A percentile compares a stretch with the other conserved stretches of the same genome.
phyloP scores from a whole-genome alignment of 2,113 vertebrate genomes.

The Puffinus mauretanicus region DNA sequence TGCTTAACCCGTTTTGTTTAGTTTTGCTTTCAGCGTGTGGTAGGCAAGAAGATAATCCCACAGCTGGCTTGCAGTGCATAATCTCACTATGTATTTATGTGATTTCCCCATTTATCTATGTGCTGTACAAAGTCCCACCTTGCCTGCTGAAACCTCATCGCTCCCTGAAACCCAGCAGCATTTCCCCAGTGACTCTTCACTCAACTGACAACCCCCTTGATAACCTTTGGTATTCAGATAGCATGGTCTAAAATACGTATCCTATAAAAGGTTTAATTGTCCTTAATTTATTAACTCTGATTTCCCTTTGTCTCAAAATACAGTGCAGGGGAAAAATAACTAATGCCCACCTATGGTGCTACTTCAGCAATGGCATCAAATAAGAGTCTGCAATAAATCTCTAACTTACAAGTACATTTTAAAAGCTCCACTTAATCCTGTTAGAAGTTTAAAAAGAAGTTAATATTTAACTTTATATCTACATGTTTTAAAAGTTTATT shows the following conservation, averaged over 20 bases:
- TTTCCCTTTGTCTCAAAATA: background rate
- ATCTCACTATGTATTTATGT: background rate
- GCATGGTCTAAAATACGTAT: background rate
- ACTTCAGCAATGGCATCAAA: background rate
- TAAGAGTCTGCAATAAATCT: background rate
- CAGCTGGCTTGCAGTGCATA: background rate
- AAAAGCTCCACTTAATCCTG: background rate
- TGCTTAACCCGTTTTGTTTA: background rate
- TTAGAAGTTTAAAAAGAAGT: background rate
- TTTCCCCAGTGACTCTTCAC: background rate
- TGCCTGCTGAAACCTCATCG: background rate
- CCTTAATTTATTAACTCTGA: background rate
- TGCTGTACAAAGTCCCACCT: background rate
- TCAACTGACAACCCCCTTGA: background rate
- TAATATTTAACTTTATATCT: constrained; percentile 23
- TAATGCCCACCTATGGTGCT: background rate
- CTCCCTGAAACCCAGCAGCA: background rate
- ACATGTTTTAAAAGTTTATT: background rate
- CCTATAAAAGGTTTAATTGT: background rate
- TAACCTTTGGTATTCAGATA: background rate
- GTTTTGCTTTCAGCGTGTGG: background rate
- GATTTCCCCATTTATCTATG: background rate
- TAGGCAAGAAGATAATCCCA: background rate
- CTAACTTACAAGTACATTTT: background rate
- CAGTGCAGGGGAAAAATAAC: background rate